phyloP scores from a whole-genome alignment of 2,113 vertebrate genomes.

The Pionites leucogaster region DNA sequence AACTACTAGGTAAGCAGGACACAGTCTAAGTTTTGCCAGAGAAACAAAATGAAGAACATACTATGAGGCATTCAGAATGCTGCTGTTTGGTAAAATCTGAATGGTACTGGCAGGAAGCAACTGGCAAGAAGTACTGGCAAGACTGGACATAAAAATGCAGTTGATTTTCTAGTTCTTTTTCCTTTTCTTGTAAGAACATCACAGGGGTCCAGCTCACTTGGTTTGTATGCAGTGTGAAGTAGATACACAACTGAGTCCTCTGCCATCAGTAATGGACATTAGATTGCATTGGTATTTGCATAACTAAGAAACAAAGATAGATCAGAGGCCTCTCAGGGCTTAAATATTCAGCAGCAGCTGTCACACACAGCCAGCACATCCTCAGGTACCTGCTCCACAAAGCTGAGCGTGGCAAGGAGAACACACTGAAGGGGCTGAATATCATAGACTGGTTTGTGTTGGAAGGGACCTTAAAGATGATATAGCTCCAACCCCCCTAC shows the following conservation, averaged over 20 bases:
- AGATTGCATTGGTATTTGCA: accelerated
- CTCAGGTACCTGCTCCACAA: neutral
- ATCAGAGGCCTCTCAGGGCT: neutral
- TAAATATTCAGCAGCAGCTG: neutral
- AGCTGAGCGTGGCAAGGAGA: accelerated
- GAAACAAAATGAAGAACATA: neutral
- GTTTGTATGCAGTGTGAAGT: neutral
- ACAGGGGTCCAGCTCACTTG: neutral
- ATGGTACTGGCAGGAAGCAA: neutral
- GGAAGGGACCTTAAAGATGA: neutral
- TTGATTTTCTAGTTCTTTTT: neutral
- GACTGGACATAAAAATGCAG: neutral
- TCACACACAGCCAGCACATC: accelerated
- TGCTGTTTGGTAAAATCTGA: neutral
- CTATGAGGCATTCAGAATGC: neutral
- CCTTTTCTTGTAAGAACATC: neutral
- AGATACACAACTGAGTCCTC: neutral
- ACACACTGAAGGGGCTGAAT: neutral
- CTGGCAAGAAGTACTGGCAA: neutral
- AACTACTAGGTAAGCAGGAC: neutral
- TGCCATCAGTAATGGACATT: neutral
- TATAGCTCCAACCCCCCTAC: neutral
- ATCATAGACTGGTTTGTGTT: neutral
- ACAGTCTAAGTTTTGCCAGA: neutral
- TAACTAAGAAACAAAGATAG: neutral